phyloP scores from a whole-genome alignment of 1,140 invertebrate genomes.

The Drosophila lini region DNA sequence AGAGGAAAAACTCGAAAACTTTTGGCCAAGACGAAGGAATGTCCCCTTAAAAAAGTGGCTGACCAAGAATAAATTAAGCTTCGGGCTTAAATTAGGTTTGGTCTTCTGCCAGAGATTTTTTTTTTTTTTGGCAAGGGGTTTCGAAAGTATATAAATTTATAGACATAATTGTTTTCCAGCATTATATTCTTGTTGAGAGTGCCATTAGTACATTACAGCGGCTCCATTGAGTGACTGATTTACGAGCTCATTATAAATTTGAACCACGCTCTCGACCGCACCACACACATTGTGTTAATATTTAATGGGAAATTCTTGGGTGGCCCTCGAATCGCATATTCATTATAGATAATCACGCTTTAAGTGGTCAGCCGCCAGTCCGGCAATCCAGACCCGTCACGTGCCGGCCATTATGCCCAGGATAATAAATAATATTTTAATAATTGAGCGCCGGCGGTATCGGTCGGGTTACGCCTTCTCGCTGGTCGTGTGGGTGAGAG shows the following conservation, averaged over 20 bases:
- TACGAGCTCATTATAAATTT: conserved; percentile 52
- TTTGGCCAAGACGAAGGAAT: conserved; percentile 16
- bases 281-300: conserved; percentile 44
- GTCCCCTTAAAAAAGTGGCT: not conserved
- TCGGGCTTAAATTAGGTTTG: conserved; percentile 2
- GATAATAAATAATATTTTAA: conserved; percentile 79
- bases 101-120: not conserved
- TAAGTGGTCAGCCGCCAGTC: conserved; percentile 61
- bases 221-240: conserved; percentile 39
- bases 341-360: conserved; percentile 75
- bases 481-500: not conserved
- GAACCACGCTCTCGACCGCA: conserved; percentile 31
- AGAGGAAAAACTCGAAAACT: conserved; percentile 35
- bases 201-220: conserved; percentile 1
- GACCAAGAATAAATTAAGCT: conserved; percentile 35
- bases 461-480: conserved; percentile 7
- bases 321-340: conserved; percentile 65
- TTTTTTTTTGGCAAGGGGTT: not conserved
- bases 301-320: conserved; percentile 55
- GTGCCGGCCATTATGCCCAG: conserved; percentile 57
- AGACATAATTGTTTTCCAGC: conserved; percentile 12
- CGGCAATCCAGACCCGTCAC: conserved; percentile 39
- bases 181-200: not conserved
- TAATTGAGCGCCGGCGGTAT: conserved; percentile 49
- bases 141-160: not conserved